Conservation (phyloP, 92 coral and sea anemone species). For the Palythoa heliodiscus region DNA sequence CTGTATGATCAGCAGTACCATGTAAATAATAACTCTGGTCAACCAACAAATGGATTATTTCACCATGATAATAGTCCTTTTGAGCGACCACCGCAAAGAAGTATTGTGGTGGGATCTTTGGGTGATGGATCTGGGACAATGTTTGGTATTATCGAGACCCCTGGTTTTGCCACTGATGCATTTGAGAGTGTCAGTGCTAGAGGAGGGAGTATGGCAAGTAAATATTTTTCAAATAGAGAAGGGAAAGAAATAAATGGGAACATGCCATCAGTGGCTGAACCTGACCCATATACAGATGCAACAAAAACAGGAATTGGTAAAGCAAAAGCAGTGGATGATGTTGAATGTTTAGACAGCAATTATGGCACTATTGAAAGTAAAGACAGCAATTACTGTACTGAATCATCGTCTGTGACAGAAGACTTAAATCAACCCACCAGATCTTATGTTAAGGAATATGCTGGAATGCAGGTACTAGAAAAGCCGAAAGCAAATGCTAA, state of each 20-base stretch:
- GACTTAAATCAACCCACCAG: slow-evolving; percentile 56
- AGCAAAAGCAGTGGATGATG: slow-evolving; percentile 92
- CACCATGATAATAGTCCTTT: slow-evolving; percentile 72
- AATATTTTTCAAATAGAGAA: slow-evolving; percentile 61
- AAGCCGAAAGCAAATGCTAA: slow-evolving; percentile 50
- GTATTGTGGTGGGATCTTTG: slow-evolving; percentile 49
- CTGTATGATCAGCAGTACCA: slow-evolving; percentile 29
- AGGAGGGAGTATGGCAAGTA: slow-evolving; percentile 64
- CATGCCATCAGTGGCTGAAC: slow-evolving; percentile 38
- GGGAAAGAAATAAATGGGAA: slow-evolving; percentile 57
- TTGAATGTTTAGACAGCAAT: slow-evolving; percentile 78
- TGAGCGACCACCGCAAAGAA: slow-evolving; percentile 58
- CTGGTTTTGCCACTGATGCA: slow-evolving; percentile 75
- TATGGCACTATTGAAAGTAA: slow-evolving; percentile 92
- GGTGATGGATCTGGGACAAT: slow-evolving; percentile 57
- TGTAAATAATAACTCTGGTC: slow-evolving; percentile 46
- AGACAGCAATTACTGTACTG: slow-evolving; percentile 95
- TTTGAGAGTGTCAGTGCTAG: slow-evolving; percentile 91
- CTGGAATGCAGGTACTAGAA: slow-evolving; percentile 57
- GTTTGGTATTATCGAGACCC: slow-evolving; percentile 83
- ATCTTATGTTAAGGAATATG: slow-evolving; percentile 54
- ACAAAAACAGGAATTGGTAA: slow-evolving; percentile 71
- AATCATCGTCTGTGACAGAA: slow-evolving; percentile 74
- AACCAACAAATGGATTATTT: slow-evolving; percentile 41
- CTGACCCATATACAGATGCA: slow-evolving; percentile 44